Evolutionary conservation across 1,140 invertebrate species (phyloP).

Genomic region (Halictus rubicundus): DNA sequence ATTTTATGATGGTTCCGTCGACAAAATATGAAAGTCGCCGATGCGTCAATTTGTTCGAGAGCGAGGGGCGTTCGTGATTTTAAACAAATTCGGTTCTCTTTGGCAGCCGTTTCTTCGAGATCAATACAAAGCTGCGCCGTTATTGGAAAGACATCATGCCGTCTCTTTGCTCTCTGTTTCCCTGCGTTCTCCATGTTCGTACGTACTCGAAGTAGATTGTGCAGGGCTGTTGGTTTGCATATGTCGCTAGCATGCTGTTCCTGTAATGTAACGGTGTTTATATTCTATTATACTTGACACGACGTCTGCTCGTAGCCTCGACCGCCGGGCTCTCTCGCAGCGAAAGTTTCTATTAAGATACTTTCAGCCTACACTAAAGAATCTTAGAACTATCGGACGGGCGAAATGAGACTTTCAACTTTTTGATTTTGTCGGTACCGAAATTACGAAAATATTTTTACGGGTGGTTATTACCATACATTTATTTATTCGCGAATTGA

Average conservation of each 20-base stretch:
- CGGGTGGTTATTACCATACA: too few species aligned
- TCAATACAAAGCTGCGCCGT: conserved; percentile 1
- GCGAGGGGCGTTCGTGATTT: not conserved
- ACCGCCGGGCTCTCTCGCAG: not conserved
- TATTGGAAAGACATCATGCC: conserved; percentile 35
- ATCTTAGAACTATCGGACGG: too few species aligned
- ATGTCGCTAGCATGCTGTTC: conserved; percentile 15
- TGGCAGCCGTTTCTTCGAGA: not conserved
- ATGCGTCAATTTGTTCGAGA: not conserved
- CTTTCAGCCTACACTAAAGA: too few species aligned
- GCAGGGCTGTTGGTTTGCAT: conserved; percentile 29
- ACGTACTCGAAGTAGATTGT: conserved; percentile 31
- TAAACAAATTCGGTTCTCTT: conserved; percentile 14
- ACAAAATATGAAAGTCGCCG: too few species aligned
- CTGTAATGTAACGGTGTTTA: conserved; percentile 26
- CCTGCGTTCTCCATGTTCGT: not conserved
- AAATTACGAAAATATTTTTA: too few species aligned
- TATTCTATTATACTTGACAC: conserved; percentile 41
- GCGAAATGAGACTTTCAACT: too few species aligned
- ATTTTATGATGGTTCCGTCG: too few species aligned
- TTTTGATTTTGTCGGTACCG: too few species aligned
- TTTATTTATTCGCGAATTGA: too few species aligned
- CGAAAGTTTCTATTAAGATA: conserved; percentile 34
- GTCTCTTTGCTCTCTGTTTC: not conserved
- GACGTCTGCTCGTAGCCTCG: not conserved